Base-by-base conservation (phyloP, 2,113 vertebrate genomes). In the Mus musculus region DNA sequence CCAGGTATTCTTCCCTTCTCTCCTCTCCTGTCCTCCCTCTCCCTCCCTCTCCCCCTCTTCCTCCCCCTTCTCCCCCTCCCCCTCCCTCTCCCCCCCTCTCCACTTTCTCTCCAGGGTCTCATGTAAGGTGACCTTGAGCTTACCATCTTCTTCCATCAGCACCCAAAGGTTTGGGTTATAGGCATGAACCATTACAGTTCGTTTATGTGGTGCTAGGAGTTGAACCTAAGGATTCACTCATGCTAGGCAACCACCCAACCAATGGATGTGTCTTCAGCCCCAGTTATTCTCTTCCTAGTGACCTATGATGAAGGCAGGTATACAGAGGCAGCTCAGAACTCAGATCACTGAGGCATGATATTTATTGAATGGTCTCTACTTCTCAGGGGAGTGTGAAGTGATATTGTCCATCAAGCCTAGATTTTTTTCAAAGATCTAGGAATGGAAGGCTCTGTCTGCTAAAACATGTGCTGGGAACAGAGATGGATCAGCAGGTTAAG, bases 291-390 rank as follows among this genome's bases (percentile, higher is more conserved):
- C 49, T 78, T 69, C 26, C 42, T 73, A n/a, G 77, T 88, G 22
- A 89, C 11, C 33, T 39, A 7, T 72, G 80, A 90, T 11, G 61
- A 8, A 93, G 67, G 36, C 30, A 28, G 72, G 7, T 11, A 39
- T 30, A 19, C 26, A 42, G 81, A 63, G 16, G n/a, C n/a, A 42
- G 59, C 28, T 42, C 36, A 52, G 42, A 63, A 3, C 17, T 71
- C 42, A 14, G 20, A 6, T 16, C 4, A 9, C 63, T 5, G 19
- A 10, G 49, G 75, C 7, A 9, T 46, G 61, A 17, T 17, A 0
- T 0, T 12, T 17, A 0, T 0, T 12, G 16, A 82, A 3, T 0
- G 16, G 77, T 16, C 0, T 10, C 39, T 3, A 20, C 59, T 33
- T 10, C 67, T 75, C 52, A 71, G 13, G 56, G 52, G 24, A 49